A percentile compares a stretch with the other conserved stretches of the same genome.
Conservation (phyloP, 1,140 invertebrate genomes). For the Ridgeia piscesae region DNA sequence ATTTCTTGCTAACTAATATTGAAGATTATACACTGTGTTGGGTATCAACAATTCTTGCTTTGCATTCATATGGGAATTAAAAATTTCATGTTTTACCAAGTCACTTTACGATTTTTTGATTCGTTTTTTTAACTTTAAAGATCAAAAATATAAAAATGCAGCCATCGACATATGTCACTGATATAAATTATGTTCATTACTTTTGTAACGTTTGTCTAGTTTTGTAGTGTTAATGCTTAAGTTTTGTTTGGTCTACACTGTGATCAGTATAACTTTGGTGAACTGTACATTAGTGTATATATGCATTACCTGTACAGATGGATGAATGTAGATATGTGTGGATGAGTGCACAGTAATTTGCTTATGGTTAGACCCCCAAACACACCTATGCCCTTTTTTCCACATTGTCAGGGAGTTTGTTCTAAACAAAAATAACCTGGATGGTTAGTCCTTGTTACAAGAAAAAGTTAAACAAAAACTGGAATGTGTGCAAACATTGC, state of each 20-base stretch:
- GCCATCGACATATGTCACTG: not conserved
- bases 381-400: not conserved
- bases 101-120: not conserved
- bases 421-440: not conserved
- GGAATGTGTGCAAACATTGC: not conserved
- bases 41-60: too few relatives aligned
- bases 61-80: too few relatives aligned
- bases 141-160: not conserved
- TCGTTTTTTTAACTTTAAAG: not conserved
- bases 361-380: not conserved
- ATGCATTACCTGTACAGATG: not conserved
- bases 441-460: not conserved
- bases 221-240: too few relatives aligned
- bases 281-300: not conserved
- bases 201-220: not conserved
- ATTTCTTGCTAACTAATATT: too few relatives aligned
- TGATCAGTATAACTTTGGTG: not conserved
- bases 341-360: not conserved
- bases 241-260: not conserved
- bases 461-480: not conserved
- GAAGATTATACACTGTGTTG: too few relatives aligned
- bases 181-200: not conserved
- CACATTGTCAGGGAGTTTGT: not conserved
- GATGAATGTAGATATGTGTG: not conserved
- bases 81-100: not conserved